Conservation (phyloP, 2,797 vertebrate genomes). For the Discoglossus pictus region DNA sequence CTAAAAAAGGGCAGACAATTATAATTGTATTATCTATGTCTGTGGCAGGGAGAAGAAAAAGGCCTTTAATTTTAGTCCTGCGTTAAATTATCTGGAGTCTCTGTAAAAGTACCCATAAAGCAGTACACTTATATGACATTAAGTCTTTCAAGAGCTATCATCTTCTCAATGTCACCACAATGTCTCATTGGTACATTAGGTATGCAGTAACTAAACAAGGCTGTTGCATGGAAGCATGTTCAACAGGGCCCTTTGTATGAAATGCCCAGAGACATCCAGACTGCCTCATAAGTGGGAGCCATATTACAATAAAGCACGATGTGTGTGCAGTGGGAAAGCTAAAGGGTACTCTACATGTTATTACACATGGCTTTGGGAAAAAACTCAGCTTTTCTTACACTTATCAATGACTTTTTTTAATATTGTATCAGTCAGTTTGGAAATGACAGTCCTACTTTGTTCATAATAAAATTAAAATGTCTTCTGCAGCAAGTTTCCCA, state of each 20-base stretch:
- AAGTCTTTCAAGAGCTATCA: conserved; percentile 16
- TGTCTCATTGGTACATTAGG: conserved; percentile 29
- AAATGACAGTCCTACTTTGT: no score
- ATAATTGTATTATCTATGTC: conserved; percentile 22
- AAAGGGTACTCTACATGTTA: no score
- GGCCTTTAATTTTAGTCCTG: conserved; percentile 13
- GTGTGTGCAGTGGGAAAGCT: no score
- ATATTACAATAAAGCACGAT: no score
- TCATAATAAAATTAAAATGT: no score
- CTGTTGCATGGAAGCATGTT: conserved; percentile 35
- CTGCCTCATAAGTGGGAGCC: no score
- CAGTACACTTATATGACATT: conserved; percentile 40
- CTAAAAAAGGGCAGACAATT: conserved; percentile 45
- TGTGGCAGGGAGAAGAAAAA: not conserved
- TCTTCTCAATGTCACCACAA: conserved; percentile 41
- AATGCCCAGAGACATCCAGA: no score
- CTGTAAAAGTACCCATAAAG: conserved; percentile 20
- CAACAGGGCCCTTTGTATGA: not conserved
- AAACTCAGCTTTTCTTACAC: no score
- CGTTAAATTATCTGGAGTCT: conserved; percentile 21
- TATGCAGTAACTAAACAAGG: conserved; percentile 23
- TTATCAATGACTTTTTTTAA: no score
- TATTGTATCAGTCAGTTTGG: no score
- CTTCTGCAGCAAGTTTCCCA: no score
- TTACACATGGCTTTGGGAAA: no score